Base-by-base conservation (phyloP, 1,140 invertebrate species). In the Adelges cooleyi region DNA sequence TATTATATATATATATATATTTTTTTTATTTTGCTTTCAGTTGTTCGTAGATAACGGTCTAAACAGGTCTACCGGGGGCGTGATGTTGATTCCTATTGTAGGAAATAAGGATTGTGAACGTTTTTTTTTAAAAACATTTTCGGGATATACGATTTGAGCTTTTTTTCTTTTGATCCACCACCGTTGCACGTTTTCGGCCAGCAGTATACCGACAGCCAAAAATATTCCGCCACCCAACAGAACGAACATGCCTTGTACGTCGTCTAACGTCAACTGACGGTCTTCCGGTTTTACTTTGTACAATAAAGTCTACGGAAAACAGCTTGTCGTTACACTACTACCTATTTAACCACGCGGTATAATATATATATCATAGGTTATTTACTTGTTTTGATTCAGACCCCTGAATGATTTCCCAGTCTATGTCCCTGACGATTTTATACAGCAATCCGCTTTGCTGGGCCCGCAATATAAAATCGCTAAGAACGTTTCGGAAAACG, bases 161-260 rank as follows among this genome's bases (percentile, higher is more conserved):
- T 27, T 29, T 62, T 62, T 25, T 33, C 6, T 46, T 9, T 29
- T 18, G 25, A 20, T 25, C 44, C 23, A 44, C 44, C 27, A 67
- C 8, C 29, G 20, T 2, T 18, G 15, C 1, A 52, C n/a, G 52
- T 36, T 68, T 68, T 74, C 73, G 20, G 65, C 17, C 8, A 67
- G 36, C 6, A 73, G 52, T 50, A 68, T 68, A 9, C 70, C 40
- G 15, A 66, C 75, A 3, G 81, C 85, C 13, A 84, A 68, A 0
- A 83, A 71, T 72, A 82, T 84, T 0, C 86, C 86, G 40, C 80
- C 77, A 2, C 78, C 83, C 52, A 89, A 75, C 2, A 89, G 75
- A 8, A 87, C 73, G 70, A 88, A 89, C 83, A 87, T 88, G 6
- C 86, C 86, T 75, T 86, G 84, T 2, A 84, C 86, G 67, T 87